These are phyloP conservation scores for Bubalus kerabau DNA, from an alignment of 2,113 vertebrate genomes.

Conservation along the genomic window DNA sequence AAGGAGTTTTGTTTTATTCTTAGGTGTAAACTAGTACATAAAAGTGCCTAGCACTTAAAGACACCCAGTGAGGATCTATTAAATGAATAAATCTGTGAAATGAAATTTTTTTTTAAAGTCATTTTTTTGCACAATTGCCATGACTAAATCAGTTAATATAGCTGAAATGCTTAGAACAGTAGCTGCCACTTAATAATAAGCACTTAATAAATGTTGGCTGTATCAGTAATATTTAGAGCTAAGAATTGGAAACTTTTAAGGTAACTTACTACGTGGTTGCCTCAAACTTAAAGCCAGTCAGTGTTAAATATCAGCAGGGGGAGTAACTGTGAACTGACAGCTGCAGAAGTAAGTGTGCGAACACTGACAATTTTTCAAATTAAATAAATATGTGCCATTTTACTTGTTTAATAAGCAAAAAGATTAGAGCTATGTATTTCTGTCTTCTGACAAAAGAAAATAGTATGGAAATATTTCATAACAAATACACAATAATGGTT, in stretches of 20 bases:
- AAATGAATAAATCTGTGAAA: background rate
- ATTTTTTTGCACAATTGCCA: background rate
- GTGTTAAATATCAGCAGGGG: background rate
- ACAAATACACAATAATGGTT: background rate
- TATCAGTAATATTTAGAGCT: background rate
- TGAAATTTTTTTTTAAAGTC: background rate
- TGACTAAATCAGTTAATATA: background rate
- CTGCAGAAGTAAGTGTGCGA: background rate
- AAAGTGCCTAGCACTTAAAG: background rate
- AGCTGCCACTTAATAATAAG: background rate
- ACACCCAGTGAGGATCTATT: background rate
- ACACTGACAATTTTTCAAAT: background rate
- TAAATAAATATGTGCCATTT: background rate
- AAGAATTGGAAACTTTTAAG: background rate
- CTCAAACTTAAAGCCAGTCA: background rate
- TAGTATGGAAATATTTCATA: slow-evolving; percentile 2
- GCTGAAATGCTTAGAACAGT: background rate
- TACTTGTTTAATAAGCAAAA: slow-evolving; percentile 20
- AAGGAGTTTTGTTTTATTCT: background rate
- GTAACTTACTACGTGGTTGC: background rate
- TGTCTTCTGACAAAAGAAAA: slow-evolving; percentile 27
- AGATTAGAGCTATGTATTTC: background rate
- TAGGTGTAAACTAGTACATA: background rate
- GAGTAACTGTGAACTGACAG: background rate
- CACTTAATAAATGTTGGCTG: background rate